phyloP scores from a whole-genome alignment of 1,140 invertebrate genomes.

The Tetramorium parvispinum region DNA sequence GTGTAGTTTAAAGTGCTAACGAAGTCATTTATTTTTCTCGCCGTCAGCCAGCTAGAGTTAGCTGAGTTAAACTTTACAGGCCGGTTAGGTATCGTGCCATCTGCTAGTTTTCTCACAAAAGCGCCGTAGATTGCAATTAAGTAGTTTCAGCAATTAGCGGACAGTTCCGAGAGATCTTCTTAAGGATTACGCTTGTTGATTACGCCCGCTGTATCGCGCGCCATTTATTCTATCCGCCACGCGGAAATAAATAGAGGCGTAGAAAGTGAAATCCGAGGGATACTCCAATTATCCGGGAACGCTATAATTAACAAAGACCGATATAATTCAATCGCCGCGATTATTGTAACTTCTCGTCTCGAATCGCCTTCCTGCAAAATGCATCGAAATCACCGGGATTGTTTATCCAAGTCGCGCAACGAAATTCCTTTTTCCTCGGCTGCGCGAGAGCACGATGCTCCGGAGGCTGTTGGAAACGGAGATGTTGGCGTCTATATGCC shows the following conservation, averaged over 20 bases:
- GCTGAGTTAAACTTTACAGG: conserved; percentile 35
- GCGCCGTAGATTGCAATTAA: conserved; percentile 53
- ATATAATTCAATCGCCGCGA: neutral
- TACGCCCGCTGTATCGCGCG: neutral
- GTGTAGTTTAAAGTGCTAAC: conserved; percentile 39
- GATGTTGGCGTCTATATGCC: neutral
- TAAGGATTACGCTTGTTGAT: conserved; percentile 23
- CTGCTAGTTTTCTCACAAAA: conserved; percentile 52
- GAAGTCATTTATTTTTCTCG: conserved; percentile 46
- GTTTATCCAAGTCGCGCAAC: neutral
- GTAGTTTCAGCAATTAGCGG: conserved; percentile 55
- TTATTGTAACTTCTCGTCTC: neutral
- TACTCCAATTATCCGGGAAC: neutral
- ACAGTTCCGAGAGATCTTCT: conserved; percentile 46
- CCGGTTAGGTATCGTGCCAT: conserved; percentile 36
- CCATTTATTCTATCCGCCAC: neutral
- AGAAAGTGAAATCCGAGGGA: neutral
- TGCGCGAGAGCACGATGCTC: neutral
- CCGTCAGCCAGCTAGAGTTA: conserved; percentile 7
- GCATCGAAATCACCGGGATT: neutral
- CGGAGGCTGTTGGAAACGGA: neutral
- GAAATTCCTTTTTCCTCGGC: neutral
- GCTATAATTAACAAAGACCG: neutral
- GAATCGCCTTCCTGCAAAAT: neutral
- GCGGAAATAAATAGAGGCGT: neutral